phyloP scores from a whole-genome alignment of 1,140 invertebrate species.

The Cydia splendana region DNA sequence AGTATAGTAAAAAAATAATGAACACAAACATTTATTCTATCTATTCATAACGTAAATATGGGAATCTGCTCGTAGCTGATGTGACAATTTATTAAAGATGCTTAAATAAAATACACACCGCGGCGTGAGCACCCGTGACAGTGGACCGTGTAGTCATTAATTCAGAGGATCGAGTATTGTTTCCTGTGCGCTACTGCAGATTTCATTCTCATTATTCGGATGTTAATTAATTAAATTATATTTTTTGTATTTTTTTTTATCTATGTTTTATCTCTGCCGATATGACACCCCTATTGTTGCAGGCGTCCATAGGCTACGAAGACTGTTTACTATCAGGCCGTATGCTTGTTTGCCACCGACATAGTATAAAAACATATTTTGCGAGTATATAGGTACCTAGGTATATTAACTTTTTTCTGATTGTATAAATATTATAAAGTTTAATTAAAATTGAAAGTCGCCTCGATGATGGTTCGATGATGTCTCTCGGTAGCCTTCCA shows the following conservation, averaged over 20 bases:
- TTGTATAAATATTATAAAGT: no score
- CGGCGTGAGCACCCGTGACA: constrained; percentile 41
- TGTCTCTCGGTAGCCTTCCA: no score
- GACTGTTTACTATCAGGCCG: no score
- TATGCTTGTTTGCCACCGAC: no score
- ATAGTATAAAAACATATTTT: no score
- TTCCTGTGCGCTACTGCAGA: constrained; percentile 63
- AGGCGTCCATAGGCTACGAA: no score
- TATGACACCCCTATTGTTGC: no score
- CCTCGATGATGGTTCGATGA: no score
- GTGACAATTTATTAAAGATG: constrained; percentile 21
- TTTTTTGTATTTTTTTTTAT: not conserved
- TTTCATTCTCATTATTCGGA: constrained; percentile 64
- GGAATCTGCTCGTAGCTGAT: not conserved
- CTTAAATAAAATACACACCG: constrained; percentile 36
- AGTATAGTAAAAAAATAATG: not conserved
- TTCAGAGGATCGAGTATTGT: constrained; percentile 74
- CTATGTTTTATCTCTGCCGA: not conserved
- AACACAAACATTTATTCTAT: not conserved
- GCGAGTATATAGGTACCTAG: no score
- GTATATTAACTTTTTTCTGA: no score
- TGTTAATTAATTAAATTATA: constrained; percentile 34
- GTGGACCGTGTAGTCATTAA: constrained; percentile 63
- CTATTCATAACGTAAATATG: not conserved
- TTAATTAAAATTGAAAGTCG: no score